These are phyloP conservation scores for Oncorhynchus keta DNA, from an alignment of 2,113 vertebrate genomes.

Conservation along the genomic window DNA sequence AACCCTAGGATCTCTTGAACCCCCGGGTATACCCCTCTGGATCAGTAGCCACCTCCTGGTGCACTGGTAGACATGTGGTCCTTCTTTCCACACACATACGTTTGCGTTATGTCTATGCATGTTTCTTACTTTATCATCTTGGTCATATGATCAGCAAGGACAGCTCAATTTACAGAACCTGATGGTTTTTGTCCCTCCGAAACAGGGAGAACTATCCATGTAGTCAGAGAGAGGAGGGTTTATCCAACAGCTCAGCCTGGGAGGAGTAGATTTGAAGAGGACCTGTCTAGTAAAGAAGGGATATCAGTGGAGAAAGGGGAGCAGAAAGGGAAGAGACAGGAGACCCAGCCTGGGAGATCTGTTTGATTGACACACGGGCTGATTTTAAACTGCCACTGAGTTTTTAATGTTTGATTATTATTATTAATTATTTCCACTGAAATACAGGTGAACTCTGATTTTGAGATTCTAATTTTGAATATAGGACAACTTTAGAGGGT, in stretches of 20 bases:
- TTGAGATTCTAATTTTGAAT: neutral
- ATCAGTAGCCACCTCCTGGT: no score
- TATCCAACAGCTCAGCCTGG: neutral
- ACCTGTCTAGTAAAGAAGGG: neutral
- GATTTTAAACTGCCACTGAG: neutral
- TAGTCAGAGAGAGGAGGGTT: neutral
- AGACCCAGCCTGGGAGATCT: no score
- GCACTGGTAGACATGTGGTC: no score
- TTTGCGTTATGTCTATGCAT: no score
- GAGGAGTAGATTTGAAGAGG: neutral
- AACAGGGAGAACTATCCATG: slow-evolving; percentile 2
- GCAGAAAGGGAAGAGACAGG: neutral
- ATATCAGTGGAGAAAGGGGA: neutral
- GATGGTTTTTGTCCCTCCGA: neutral
- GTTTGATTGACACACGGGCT: neutral
- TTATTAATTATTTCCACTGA: neutral
- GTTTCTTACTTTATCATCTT: no score
- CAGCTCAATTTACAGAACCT: no score
- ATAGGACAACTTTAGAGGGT: no score
- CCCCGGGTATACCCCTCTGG: no score
- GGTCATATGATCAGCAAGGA: no score
- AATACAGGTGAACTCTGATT: neutral
- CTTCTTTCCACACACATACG: no score
- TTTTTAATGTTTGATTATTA: neutral
- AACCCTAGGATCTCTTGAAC: no score